Conservation (phyloP, 2,113 vertebrate genomes). For the Pollimyrus isidori region DNA sequence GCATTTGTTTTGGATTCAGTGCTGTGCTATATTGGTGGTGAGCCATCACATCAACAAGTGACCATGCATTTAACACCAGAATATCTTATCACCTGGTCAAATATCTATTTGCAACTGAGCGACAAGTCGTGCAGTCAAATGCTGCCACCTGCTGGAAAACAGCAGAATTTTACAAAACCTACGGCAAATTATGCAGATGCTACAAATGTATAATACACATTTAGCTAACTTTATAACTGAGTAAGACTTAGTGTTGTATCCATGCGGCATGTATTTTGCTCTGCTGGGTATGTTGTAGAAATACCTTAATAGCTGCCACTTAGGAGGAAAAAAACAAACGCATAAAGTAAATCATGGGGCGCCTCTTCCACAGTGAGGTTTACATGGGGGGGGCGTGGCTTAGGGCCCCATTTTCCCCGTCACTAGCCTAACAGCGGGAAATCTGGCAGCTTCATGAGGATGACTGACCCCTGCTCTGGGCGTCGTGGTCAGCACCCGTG, state of each 20-base stretch:
- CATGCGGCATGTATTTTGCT: background rate
- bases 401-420: background rate
- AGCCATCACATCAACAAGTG: conserved; percentile 37
- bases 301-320: background rate
- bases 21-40: background rate
- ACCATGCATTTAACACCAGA: conserved; percentile 41
- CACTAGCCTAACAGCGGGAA: background rate
- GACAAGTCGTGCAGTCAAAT: conserved; percentile 30
- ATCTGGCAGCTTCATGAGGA: background rate
- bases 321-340: background rate
- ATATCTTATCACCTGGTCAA: conserved; percentile 16
- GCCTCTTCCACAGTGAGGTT: background rate
- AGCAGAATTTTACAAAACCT: background rate
- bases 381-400: background rate
- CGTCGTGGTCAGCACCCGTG: conserved; percentile 45
- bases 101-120: background rate
- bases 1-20: background rate
- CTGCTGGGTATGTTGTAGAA: background rate
- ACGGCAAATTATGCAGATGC: background rate
- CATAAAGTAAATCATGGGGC: background rate
- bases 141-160: conserved; percentile 53
- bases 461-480: conserved; percentile 57
- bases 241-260: background rate
- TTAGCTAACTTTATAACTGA: background rate
- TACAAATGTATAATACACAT: background rate